Evolutionary conservation across 2,113 vertebrate species (phyloP).

Genomic region (Scomber japonicus): DNA sequence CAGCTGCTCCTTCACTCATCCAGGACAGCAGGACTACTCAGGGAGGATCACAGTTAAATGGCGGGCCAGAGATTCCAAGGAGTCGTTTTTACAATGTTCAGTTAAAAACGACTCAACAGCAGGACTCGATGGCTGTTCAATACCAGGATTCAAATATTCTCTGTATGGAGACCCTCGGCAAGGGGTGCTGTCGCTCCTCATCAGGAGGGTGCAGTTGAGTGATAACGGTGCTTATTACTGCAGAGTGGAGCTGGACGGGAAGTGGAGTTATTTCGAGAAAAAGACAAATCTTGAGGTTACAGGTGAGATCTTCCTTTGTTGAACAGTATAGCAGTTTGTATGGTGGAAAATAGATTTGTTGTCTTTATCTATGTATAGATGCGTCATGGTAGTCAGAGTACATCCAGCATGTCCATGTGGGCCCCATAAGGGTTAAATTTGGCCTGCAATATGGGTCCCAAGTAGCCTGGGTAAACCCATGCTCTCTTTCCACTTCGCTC

Average conservation of each 20-base stretch:
- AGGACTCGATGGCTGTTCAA: fast-evolving
- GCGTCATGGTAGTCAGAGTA: no score
- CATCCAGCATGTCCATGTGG: no score
- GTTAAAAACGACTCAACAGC: not conserved
- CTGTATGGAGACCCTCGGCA: conserved; percentile 23
- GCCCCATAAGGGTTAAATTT: no score
- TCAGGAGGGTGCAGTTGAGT: not conserved
- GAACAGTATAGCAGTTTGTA: no score
- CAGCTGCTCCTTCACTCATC: conserved; percentile 31
- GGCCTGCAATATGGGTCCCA: no score
- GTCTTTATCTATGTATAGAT: no score
- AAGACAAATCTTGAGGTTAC: not conserved
- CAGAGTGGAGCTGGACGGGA: not conserved
- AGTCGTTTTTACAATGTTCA: not conserved
- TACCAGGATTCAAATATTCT: fast-evolving
- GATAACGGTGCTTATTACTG: conserved; percentile 13
- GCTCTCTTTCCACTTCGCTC: no score
- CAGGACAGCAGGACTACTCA: fast-evolving
- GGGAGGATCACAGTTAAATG: not conserved
- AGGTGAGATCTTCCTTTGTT: conserved; percentile 13
- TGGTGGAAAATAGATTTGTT: no score
- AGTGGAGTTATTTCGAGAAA: fast-evolving
- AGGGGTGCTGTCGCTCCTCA: conserved; percentile 28
- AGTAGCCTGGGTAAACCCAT: no score
- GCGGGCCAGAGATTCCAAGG: fast-evolving